Evolutionary conservation across 2,888 invertebrate species (phyloP).

Genomic region (Linnaemya vulpina): DNA sequence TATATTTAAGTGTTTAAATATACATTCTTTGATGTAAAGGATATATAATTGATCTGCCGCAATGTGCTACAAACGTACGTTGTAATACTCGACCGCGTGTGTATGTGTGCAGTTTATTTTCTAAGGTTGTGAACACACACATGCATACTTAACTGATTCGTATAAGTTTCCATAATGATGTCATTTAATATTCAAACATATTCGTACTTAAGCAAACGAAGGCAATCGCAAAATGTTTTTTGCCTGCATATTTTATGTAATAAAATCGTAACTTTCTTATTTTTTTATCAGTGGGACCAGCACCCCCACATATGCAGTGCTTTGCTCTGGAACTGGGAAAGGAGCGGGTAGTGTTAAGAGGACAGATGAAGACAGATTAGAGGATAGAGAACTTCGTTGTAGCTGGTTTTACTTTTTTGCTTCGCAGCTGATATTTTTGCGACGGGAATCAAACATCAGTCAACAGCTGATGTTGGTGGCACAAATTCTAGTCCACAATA

Average conservation of each 20-base stretch:
- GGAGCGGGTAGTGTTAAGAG: too few species aligned
- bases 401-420: too few species aligned
- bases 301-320: too few species aligned
- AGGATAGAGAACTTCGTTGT: too few species aligned
- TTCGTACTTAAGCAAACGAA: slow-evolving; percentile 5
- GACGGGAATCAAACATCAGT: too few species aligned
- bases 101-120: neutral
- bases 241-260: neutral
- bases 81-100: neutral
- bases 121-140: slow-evolving; percentile 6
- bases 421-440: too few species aligned
- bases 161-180: slow-evolving; percentile 47
- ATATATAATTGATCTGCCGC: slow-evolving; percentile 31
- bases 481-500: too few species aligned
- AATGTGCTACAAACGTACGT: slow-evolving; percentile 22
- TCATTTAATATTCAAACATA: slow-evolving; percentile 43
- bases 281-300: too few species aligned
- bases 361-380: too few species aligned
- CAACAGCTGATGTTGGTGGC: too few species aligned
- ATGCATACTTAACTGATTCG: slow-evolving; percentile 36
- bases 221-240: neutral
- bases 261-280: neutral
- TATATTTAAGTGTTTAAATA: neutral
- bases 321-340: too few species aligned
- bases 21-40: slow-evolving; percentile 41